Evolutionary conservation across 2,888 invertebrate genomes (phyloP).

Genomic region (Drosophila algonquin): DNA sequence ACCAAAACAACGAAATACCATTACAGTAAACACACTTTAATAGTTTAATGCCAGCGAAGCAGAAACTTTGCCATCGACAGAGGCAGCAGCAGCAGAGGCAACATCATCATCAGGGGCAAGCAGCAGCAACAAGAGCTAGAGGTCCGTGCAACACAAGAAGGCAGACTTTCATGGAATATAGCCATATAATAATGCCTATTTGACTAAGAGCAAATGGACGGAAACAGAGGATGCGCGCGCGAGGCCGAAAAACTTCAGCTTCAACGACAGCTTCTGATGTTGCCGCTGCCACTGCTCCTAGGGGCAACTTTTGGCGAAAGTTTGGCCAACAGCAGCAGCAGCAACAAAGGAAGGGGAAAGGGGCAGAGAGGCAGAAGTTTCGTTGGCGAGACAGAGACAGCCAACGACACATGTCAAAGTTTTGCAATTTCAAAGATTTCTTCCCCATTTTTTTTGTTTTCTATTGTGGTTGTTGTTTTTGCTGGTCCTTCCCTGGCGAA

Average conservation of each 20-base stretch:
- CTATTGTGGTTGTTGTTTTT: slow-evolving; percentile 2
- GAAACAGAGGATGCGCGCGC: neutral
- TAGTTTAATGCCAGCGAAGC: slow-evolving; percentile 55
- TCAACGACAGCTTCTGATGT: slow-evolving; percentile 23
- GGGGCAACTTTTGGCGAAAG: slow-evolving; percentile 49
- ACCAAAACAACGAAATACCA: slow-evolving; percentile 42
- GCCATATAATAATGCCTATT: slow-evolving; percentile 30
- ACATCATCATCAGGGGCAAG: slow-evolving; percentile 11
- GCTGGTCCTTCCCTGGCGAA: slow-evolving; percentile 2
- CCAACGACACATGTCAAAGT: slow-evolving; percentile 69
- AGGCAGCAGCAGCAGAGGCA: slow-evolving; percentile 8
- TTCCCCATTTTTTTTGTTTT: slow-evolving; percentile 12
- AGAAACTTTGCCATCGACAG: slow-evolving; percentile 35
- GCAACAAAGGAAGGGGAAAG: neutral
- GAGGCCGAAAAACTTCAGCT: slow-evolving; percentile 16
- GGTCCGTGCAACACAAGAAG: neutral
- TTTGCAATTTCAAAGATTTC: slow-evolving; percentile 68
- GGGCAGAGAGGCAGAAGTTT: neutral
- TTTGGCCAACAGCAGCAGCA: slow-evolving; percentile 51
- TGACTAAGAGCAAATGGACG: slow-evolving; percentile 14
- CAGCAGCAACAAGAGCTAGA: neutral
- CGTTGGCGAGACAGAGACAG: slow-evolving; percentile 9
- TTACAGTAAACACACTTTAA: slow-evolving; percentile 62
- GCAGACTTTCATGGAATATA: slow-evolving; percentile 2
- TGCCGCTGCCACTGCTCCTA: neutral